Evolutionary conservation across 2,888 invertebrate genomes (phyloP).

Genomic region (Caradrina clavipalpis): DNA sequence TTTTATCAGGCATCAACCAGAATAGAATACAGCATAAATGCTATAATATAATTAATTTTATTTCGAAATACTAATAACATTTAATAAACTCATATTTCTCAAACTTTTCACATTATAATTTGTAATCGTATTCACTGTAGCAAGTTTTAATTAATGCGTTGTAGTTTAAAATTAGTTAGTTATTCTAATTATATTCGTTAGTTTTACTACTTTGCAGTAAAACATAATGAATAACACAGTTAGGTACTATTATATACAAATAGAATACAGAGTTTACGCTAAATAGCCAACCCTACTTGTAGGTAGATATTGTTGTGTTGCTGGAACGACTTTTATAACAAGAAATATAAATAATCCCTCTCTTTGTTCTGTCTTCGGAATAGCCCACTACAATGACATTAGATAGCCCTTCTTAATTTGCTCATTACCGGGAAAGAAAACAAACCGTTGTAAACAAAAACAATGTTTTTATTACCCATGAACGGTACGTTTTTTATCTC

Average conservation of each 20-base stretch:
- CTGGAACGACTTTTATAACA: neutral
- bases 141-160: conserved; percentile 51
- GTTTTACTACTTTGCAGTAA: neutral
- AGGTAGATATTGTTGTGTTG: neutral
- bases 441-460: conserved; percentile 37
- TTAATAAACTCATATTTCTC: conserved; percentile 6
- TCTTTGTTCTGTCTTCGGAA: conserved; percentile 22
- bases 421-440: conserved; percentile 42
- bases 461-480: conserved; percentile 51
- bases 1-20: too few species aligned
- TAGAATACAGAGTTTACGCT: neutral
- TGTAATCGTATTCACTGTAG: conserved; percentile 25
- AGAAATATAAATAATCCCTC: conserved; percentile 3
- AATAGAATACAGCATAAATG: neutral
- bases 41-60: neutral
- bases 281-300: neutral
- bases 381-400: conserved; percentile 41
- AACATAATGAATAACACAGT: conserved; percentile 8
- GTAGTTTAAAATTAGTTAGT: conserved; percentile 41
- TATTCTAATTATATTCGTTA: conserved; percentile 33
- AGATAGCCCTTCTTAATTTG: conserved; percentile 32
- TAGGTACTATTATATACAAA: too few species aligned
- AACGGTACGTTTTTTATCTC: conserved; percentile 36
- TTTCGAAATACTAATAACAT: conserved; percentile 2
- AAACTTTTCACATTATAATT: conserved; percentile 46